A percentile compares a stretch with the other conserved stretches of the same genome.
Conservation (phyloP, 2,113 vertebrate genomes). For the Leucoraja erinaceus region DNA sequence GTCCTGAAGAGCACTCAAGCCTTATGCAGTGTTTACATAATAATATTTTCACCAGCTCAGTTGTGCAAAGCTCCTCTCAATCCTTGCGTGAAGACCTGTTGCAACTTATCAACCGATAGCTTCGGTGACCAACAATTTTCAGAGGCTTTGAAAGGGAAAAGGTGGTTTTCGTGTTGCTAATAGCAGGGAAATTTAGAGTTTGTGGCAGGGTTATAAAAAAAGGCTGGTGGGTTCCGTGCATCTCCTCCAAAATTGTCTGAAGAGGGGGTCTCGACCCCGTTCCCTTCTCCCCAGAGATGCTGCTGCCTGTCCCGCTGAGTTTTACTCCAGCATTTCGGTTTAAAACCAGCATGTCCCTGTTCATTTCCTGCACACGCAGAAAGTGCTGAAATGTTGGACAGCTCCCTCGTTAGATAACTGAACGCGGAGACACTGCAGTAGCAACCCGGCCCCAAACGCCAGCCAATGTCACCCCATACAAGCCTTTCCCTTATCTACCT, state of each 20-base stretch:
- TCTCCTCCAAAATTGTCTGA: no score
- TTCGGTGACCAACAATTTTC: background rate
- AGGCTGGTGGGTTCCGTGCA: no score
- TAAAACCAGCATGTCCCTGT: no score
- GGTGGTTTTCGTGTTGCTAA: background rate
- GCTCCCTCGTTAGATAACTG: background rate
- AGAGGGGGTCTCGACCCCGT: no score
- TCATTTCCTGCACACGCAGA: no score
- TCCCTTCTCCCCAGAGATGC: no score
- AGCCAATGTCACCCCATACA: background rate
- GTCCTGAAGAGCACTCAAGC: background rate
- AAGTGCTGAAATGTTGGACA: slow-evolving; percentile 27
- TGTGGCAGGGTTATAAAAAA: no score
- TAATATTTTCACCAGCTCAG: background rate
- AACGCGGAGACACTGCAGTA: no score
- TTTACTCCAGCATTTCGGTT: no score
- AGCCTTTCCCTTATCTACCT: background rate
- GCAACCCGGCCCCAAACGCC: no score
- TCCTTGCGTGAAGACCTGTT: background rate
- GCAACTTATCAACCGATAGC: background rate
- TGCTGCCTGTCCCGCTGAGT: no score
- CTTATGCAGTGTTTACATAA: background rate
- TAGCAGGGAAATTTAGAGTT: background rate
- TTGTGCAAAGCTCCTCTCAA: background rate
- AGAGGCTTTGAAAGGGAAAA: background rate